Conservation (phyloP, 2,113 vertebrate species). For the Hiodon tergisus region DNA sequence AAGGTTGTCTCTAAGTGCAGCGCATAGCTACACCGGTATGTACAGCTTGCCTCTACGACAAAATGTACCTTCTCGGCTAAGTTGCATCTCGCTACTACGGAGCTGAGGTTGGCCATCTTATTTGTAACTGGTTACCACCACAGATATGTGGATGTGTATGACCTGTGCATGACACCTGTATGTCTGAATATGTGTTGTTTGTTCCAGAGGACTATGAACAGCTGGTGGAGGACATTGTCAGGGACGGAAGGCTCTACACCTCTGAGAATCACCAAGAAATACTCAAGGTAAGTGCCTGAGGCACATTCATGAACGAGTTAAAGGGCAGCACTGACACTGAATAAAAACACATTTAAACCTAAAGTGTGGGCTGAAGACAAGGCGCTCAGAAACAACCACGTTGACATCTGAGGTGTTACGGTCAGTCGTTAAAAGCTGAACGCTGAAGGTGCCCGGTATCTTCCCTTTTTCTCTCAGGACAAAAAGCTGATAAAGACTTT, state of each 20-base stretch:
- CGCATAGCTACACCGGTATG: too few species aligned
- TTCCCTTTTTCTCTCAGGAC: constrained; percentile 65
- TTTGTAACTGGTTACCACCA: too few species aligned
- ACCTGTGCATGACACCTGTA: too few species aligned
- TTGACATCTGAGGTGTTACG: neutral
- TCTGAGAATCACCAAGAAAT: constrained; percentile 98
- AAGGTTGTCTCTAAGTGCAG: too few species aligned
- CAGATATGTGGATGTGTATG: too few species aligned
- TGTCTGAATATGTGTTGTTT: neutral
- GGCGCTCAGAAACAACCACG: neutral
- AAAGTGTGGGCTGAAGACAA: neutral
- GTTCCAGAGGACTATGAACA: constrained; percentile 92
- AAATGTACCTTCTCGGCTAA: too few species aligned
- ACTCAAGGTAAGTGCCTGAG: constrained; percentile 73
- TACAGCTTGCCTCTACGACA: too few species aligned
- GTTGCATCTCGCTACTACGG: too few species aligned
- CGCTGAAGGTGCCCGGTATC: constrained; percentile 8
- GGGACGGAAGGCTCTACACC: constrained; percentile 90
- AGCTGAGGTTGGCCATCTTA: too few species aligned
- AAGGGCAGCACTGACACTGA: too few species aligned
- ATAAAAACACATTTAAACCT: neutral
- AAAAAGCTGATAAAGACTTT: constrained; percentile 99
- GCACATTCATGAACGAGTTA: too few species aligned
- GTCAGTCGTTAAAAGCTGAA: neutral
- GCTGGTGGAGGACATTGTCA: constrained; percentile 92